Evolutionary conservation across 2,797 vertebrate genomes (phyloP).

Genomic region (Falco berigora): DNA sequence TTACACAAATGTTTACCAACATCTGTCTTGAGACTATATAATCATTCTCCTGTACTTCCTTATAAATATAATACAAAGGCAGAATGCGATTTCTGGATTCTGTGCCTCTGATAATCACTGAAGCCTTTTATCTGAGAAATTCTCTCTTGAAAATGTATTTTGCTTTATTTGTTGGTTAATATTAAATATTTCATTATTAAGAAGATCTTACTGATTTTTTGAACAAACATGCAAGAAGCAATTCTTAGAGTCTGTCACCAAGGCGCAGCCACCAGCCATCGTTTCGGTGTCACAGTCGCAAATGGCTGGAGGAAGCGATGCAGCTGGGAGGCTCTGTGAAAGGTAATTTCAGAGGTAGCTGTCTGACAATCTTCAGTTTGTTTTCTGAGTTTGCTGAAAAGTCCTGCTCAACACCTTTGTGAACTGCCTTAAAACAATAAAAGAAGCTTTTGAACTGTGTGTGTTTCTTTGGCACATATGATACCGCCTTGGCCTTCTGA

Average conservation of each 20-base stretch:
- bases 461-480: neutral
- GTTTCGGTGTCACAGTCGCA: accelerated
- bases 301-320: neutral
- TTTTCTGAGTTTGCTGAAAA: neutral
- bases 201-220: neutral
- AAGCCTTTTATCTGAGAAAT: neutral
- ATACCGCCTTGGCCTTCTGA: neutral
- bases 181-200: neutral
- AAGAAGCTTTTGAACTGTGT: neutral
- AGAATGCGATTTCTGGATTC: neutral
- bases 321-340: neutral
- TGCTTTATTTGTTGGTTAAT: neutral
- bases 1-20: neutral
- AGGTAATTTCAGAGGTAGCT: neutral
- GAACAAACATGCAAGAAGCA: neutral
- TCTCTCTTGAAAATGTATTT: neutral
- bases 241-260: neutral
- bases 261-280: neutral
- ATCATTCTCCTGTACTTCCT: neutral
- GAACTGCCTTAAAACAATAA: neutral
- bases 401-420: neutral
- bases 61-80: neutral
- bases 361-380: neutral
- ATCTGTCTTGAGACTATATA: neutral
- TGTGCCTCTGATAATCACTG: neutral